These are phyloP conservation scores for Dysidea cf. avara DNA, from an alignment of 37 sponge, comb jelly and placozoan species.

Conservation along the genomic window DNA sequence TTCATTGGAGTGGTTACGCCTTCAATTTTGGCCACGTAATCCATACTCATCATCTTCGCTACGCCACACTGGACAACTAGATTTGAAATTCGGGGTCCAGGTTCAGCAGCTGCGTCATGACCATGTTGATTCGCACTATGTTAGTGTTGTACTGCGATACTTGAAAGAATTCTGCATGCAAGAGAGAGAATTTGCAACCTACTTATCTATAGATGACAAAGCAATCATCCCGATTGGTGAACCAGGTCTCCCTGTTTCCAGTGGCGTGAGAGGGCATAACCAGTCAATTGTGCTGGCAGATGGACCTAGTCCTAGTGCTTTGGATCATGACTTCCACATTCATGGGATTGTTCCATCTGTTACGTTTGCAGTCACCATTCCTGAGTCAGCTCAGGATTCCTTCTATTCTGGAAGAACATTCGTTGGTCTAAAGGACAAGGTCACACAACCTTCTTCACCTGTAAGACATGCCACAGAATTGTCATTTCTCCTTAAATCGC, in stretches of 20 bases:
- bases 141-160: not conserved
- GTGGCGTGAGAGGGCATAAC: constrained; percentile 13
- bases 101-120: constrained; percentile 1
- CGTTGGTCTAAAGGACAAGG: not conserved
- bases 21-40: constrained; percentile 20
- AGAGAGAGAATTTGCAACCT: not conserved
- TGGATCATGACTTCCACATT: constrained; percentile 19
- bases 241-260: constrained; percentile 18
- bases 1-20: not conserved
- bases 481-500: not conserved
- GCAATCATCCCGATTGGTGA: constrained; percentile 18
- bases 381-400: not conserved
- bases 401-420: not conserved
- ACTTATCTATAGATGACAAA: constrained; percentile 20
- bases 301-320: not conserved
- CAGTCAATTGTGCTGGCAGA: constrained; percentile 1
- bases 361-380: constrained; percentile 18
- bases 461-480: not conserved
- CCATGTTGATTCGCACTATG: constrained; percentile 14
- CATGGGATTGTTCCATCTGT: constrained; percentile 27
- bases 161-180: not conserved
- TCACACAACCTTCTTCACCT: not conserved
- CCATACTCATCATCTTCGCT: not conserved
- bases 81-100: constrained; percentile 20
- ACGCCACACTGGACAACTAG: constrained; percentile 5